Conservation (phyloP, 2,797 vertebrate species). For the Halcyon badia region DNA sequence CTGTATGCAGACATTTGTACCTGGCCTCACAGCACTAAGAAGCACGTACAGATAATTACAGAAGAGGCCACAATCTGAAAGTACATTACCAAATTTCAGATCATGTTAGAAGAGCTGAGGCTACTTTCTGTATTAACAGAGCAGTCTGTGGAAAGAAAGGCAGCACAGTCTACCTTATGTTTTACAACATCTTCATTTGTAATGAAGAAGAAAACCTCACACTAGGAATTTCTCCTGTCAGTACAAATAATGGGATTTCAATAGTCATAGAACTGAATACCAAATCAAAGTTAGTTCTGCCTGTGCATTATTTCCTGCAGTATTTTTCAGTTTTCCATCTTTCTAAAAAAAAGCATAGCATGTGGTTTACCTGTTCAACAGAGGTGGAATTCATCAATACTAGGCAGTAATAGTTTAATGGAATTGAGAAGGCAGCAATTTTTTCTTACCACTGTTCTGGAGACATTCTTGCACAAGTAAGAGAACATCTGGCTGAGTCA, state of each 20-base stretch:
- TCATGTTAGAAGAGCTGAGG: not conserved
- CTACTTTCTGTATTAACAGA: not conserved
- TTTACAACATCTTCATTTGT: not conserved
- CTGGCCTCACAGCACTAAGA: not conserved
- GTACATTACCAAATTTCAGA: not conserved
- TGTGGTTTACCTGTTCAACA: not conserved
- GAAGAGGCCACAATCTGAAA: not conserved
- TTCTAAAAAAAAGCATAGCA: not conserved
- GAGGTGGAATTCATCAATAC: not conserved
- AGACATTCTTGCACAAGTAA: constrained; percentile 92
- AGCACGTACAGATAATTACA: not conserved
- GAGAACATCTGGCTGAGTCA: constrained; percentile 95
- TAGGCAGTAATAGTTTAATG: not conserved
- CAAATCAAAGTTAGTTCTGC: not conserved
- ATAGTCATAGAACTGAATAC: not conserved
- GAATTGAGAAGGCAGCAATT: constrained; percentile 25
- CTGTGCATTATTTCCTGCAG: not conserved
- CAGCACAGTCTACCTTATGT: not conserved
- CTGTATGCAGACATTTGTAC: not conserved
- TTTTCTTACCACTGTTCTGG: constrained; percentile 88
- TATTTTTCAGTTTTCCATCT: not conserved
- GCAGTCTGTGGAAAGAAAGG: not conserved
- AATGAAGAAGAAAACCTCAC: not conserved
- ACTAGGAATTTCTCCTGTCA: not conserved
- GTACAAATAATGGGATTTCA: not conserved